phyloP scores from a whole-genome alignment of 92 coral and sea anemone species.

The Epizoanthus ramosus region DNA sequence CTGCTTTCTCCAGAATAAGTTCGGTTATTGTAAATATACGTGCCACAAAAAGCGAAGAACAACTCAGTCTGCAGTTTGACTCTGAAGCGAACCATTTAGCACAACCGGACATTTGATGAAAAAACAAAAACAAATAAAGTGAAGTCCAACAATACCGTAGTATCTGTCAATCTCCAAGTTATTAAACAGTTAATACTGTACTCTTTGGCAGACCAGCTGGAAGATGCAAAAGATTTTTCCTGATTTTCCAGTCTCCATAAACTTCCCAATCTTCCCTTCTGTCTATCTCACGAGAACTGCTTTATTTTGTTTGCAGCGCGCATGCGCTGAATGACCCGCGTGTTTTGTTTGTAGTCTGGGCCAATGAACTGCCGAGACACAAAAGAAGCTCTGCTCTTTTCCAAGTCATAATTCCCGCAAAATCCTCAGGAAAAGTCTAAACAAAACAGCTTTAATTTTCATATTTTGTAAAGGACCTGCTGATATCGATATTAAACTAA shows the following conservation, averaged over 20 bases:
- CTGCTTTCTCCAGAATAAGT: slow-evolving; percentile 20
- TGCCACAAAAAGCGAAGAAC: slow-evolving; percentile 14
- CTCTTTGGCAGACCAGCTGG: slow-evolving; percentile 55
- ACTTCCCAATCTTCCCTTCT: not conserved
- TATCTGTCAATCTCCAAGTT: slow-evolving; percentile 50
- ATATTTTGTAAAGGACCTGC: slow-evolving; percentile 84
- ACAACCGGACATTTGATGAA: slow-evolving; percentile 10
- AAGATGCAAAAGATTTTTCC: slow-evolving; percentile 79
- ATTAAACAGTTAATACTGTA: slow-evolving; percentile 52
- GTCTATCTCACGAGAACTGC: slow-evolving; percentile 30
- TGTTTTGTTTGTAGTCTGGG: not conserved
- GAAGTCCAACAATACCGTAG: slow-evolving; percentile 40
- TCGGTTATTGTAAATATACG: not conserved
- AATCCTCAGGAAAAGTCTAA: slow-evolving; percentile 55
- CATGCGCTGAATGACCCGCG: slow-evolving; percentile 21
- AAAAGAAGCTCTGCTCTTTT: slow-evolving; percentile 40
- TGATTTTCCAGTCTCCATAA: slow-evolving; percentile 3
- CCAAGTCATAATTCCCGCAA: slow-evolving; percentile 44
- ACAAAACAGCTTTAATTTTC: slow-evolving; percentile 71
- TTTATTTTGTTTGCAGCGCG: slow-evolving; percentile 10
- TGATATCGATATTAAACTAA: slow-evolving; percentile 71
- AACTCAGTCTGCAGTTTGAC: slow-evolving; percentile 12
- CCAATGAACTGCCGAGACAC: no score
- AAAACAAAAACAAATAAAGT: slow-evolving; percentile 26
- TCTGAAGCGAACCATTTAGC: slow-evolving; percentile 8